These are phyloP conservation scores for Antennarius maculatus DNA, from an alignment of 2,797 vertebrate genomes.

Conservation along the genomic window DNA sequence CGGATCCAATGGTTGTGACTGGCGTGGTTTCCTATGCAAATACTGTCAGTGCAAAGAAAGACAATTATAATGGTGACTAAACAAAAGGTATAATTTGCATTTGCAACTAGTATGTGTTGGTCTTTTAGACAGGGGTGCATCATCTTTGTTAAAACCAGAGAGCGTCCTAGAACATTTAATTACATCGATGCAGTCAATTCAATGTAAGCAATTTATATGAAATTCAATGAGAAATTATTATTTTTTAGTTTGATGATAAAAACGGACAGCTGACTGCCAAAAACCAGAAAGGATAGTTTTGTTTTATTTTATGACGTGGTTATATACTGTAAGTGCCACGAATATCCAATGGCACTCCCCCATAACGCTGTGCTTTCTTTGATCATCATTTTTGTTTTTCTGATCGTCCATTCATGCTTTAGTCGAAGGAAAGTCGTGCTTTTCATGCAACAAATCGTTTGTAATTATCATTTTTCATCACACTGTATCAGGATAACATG, in stretches of 20 bases:
- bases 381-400: slow-evolving; percentile 10
- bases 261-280: background rate
- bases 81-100: slow-evolving; percentile 10
- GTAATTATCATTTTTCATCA: background rate
- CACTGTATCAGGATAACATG: background rate
- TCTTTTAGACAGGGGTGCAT: background rate
- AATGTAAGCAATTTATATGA: no score
- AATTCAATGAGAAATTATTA: no score
- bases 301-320: no score
- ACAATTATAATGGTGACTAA: background rate
- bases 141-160: background rate
- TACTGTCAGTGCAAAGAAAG: slow-evolving; percentile 14
- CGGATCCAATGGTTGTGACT: slow-evolving; percentile 5
- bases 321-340: background rate
- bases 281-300: background rate
- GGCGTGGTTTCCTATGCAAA: slow-evolving; percentile 31
- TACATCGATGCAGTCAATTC: background rate
- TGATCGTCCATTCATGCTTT: no score
- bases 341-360: background rate
- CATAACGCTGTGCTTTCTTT: background rate
- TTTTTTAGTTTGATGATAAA: background rate
- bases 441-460: background rate
- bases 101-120: background rate
- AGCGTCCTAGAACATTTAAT: background rate
- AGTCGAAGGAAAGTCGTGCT: background rate